Percentiles rank a stretch among this genome's conserved stretches.
Evolutionary conservation across 2,797 vertebrate species (phyloP).

Genomic region (Sebastes minor): DNA sequence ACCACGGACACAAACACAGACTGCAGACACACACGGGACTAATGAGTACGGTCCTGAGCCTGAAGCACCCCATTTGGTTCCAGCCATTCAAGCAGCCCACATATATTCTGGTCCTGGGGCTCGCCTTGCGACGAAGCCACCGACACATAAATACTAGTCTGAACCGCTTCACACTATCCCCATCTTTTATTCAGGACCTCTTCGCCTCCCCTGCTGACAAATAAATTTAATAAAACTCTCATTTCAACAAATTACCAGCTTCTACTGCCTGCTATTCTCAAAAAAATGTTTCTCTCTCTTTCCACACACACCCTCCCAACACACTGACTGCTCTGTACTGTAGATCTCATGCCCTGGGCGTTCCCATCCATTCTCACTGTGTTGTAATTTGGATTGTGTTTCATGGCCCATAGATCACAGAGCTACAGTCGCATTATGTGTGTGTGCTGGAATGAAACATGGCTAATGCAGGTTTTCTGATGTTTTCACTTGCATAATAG

Average conservation of each 20-base stretch:
- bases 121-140: constrained; percentile 16
- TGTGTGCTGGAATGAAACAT: constrained; percentile 42
- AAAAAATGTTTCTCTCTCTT: constrained; percentile 15
- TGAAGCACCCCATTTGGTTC: constrained; percentile 49
- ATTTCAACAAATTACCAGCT: constrained; percentile 75
- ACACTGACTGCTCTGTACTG: constrained; percentile 30
- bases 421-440: constrained; percentile 27
- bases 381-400: constrained; percentile 69
- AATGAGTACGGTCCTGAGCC: constrained; percentile 39
- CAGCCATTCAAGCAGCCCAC: constrained; percentile 32
- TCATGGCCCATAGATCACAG: constrained; percentile 65
- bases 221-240: constrained; percentile 71
- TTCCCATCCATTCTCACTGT: constrained; percentile 55
- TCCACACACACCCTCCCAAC: background rate
- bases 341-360: constrained; percentile 48
- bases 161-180: constrained; percentile 42
- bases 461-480: constrained; percentile 38
- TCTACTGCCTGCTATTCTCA: constrained; percentile 44
- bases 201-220: constrained; percentile 53
- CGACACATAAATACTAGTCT: constrained; percentile 56
- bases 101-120: constrained; percentile 44
- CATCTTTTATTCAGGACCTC: constrained; percentile 76
- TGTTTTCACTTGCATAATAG: constrained; percentile 14
- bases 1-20: background rate
- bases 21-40: constrained; percentile 23